These are phyloP conservation scores for Oryzias javanicus DNA, from an alignment of 2,113 vertebrate species.

Conservation along the genomic window DNA sequence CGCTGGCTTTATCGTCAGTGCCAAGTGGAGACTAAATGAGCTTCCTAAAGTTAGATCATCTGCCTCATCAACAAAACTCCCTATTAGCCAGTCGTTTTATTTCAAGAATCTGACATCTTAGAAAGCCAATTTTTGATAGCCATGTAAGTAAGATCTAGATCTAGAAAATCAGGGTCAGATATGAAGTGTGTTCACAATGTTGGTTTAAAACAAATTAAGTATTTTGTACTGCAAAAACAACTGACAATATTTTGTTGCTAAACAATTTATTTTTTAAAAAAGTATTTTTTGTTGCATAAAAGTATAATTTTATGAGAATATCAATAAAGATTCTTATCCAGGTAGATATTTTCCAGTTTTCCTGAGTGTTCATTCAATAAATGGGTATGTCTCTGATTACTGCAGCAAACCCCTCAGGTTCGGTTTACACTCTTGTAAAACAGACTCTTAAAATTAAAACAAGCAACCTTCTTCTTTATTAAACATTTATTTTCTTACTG, in stretches of 20 bases:
- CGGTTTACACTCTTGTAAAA: conserved; percentile 40
- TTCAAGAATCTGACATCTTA: conserved; percentile 14
- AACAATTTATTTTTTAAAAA: too few relatives aligned
- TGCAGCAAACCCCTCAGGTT: conserved; percentile 20
- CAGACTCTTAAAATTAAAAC: conserved; percentile 43
- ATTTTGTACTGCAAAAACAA: too few relatives aligned
- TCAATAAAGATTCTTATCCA: too few relatives aligned
- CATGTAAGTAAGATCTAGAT: background rate
- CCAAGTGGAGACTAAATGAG: conserved; percentile 51
- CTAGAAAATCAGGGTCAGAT: too few relatives aligned
- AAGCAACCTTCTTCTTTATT: conserved; percentile 42
- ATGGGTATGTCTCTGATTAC: conserved; percentile 29
- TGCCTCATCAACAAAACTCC: conserved; percentile 39
- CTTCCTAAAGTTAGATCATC: conserved; percentile 59
- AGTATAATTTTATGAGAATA: too few relatives aligned
- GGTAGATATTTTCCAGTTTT: too few relatives aligned
- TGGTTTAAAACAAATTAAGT: too few relatives aligned
- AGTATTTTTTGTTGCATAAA: too few relatives aligned
- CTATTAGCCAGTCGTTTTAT: conserved; percentile 13
- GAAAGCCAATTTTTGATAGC: conserved; percentile 18
- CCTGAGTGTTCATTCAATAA: background rate
- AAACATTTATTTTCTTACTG: conserved; percentile 46
- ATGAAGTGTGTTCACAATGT: too few relatives aligned
- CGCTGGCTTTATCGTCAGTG: conserved; percentile 48
- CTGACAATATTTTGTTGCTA: too few relatives aligned